phyloP scores from a whole-genome alignment of 1,140 invertebrate species.

The Drosophila persimilis region DNA sequence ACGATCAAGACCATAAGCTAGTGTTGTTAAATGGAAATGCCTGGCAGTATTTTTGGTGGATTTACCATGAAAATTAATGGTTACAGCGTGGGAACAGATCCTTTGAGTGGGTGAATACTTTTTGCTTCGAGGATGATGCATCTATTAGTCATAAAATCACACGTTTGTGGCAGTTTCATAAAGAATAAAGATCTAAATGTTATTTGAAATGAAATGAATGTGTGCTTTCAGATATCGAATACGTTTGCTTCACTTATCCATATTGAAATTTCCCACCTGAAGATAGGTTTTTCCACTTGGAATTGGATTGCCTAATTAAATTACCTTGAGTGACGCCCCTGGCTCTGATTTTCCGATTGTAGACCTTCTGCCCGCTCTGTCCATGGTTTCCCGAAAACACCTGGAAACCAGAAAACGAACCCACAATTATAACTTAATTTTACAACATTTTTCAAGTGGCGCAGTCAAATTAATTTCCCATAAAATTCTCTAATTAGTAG shows the following conservation, averaged over 20 bases:
- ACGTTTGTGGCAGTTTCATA: no score
- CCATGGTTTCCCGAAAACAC: neutral
- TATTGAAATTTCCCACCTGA: no score
- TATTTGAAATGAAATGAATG: neutral
- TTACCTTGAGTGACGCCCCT: slow-evolving; percentile 42
- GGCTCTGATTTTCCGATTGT: neutral
- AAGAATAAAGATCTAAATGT: neutral
- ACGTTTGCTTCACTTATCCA: no score
- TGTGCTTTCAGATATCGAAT: no score
- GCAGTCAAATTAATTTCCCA: slow-evolving; percentile 74
- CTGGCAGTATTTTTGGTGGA: slow-evolving; percentile 31
- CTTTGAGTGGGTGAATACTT: neutral
- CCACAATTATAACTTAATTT: slow-evolving; percentile 71
- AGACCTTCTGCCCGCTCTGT: no score
- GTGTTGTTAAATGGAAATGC: slow-evolving; percentile 29
- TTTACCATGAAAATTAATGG: slow-evolving; percentile 32
- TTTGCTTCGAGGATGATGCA: no score
- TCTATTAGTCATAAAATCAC: no score
- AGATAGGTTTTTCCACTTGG: no score
- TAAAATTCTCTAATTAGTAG: slow-evolving; percentile 71
- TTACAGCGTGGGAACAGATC: slow-evolving; percentile 25
- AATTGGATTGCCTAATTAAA: slow-evolving; percentile 34
- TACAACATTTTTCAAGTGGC: slow-evolving; percentile 39
- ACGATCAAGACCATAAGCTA: slow-evolving; percentile 35
- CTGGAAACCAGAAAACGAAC: slow-evolving; percentile 5